Conservation (phyloP, 2,888 invertebrate species). For the Drosophila koepferae region DNA sequence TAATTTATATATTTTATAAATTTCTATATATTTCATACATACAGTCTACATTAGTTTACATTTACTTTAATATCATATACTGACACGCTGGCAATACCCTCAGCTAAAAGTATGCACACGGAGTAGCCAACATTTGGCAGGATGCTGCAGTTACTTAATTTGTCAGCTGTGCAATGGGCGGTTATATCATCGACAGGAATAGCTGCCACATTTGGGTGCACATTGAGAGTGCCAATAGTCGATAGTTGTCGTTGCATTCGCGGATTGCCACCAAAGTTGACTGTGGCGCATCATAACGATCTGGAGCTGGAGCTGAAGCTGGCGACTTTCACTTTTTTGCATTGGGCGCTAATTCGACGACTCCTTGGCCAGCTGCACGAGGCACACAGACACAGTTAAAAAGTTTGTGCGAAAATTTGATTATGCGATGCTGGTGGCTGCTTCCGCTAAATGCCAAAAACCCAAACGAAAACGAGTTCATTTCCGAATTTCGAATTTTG, state of each 20-base stretch:
- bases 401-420: conserved; percentile 37
- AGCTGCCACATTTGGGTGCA: conserved; percentile 31
- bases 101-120: not conserved
- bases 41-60: too few relatives aligned
- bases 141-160: conserved; percentile 54
- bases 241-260: conserved; percentile 12
- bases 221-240: conserved; percentile 1
- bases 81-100: not conserved
- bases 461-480: conserved; percentile 56
- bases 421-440: conserved; percentile 43
- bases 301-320: conserved; percentile 7
- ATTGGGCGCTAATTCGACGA: conserved; percentile 3
- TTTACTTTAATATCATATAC: not conserved
- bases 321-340: conserved; percentile 67
- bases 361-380: conserved; percentile 49
- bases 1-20: too few relatives aligned
- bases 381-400: conserved; percentile 52
- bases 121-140: conserved; percentile 38
- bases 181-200: conserved; percentile 53
- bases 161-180: conserved; percentile 46
- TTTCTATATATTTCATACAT: too few relatives aligned
- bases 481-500: conserved; percentile 56
- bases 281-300: conserved; percentile 34
- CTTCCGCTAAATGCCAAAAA: conserved; percentile 55
- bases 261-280: conserved; percentile 21